Evolutionary conservation across 2,113 vertebrate genomes (phyloP).

Genomic region (Ascaphus truei): DNA sequence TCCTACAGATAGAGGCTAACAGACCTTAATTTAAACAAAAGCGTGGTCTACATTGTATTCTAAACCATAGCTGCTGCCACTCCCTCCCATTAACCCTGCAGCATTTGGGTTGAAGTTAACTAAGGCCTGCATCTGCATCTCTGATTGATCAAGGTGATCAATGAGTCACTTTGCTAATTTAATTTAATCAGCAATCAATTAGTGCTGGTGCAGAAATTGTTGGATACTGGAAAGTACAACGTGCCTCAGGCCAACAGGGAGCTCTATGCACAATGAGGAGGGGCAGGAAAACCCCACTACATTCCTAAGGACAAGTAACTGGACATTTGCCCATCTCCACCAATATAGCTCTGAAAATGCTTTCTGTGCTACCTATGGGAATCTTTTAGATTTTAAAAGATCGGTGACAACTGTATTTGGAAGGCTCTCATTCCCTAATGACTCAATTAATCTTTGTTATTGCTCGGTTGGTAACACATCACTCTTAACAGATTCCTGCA

Average conservation of each 20-base stretch:
- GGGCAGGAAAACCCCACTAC: neutral
- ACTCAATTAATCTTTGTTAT: too few species aligned
- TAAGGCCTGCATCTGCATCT: neutral
- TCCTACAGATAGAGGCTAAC: neutral
- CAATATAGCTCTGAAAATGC: neutral
- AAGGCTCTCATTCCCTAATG: too few species aligned
- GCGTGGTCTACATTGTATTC: constrained; percentile 6
- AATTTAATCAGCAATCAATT: constrained; percentile 37
- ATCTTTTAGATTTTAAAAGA: too few species aligned
- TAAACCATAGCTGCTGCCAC: neutral
- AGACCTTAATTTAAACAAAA: neutral
- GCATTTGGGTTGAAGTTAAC: constrained; percentile 24
- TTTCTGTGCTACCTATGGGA: too few species aligned
- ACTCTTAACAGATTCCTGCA: too few species aligned
- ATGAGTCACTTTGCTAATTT: constrained; percentile 27
- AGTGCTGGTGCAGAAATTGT: constrained; percentile 31
- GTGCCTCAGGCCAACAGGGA: neutral
- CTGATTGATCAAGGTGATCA: constrained; percentile 36
- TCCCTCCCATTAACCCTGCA: constrained; percentile 24
- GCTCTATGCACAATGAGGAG: too few species aligned
- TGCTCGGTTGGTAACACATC: too few species aligned
- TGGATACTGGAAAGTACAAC: neutral
- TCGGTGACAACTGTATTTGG: too few species aligned
- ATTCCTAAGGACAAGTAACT: neutral
- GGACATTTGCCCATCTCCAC: constrained; percentile 1